Conservation (phyloP, 2,888 invertebrate genomes). For the Conchocele bisecta region DNA sequence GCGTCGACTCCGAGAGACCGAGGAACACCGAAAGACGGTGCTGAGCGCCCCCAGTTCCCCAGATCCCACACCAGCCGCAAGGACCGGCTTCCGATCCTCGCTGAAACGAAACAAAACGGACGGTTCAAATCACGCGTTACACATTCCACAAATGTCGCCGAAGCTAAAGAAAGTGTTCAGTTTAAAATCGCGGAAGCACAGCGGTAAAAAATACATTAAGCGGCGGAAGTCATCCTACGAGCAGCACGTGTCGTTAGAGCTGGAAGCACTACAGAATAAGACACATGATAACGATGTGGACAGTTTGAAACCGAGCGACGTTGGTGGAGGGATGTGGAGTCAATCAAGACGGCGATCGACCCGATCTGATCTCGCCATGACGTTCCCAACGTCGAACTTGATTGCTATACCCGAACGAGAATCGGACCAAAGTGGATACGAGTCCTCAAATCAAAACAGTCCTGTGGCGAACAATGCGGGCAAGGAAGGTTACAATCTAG, state of each 20-base stretch:
- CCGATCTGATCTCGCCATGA: too few species aligned
- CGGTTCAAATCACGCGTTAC: background rate
- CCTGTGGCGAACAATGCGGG: too few species aligned
- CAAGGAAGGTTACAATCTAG: constrained; percentile 19
- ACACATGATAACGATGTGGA: background rate
- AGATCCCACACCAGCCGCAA: constrained; percentile 5
- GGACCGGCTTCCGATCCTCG: background rate
- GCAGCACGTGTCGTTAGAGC: background rate
- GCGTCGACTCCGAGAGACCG: constrained; percentile 71
- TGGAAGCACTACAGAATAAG: background rate
- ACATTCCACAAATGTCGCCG: constrained; percentile 46
- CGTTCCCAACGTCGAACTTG: too few species aligned
- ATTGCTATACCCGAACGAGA: too few species aligned
- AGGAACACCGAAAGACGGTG: constrained; percentile 70
- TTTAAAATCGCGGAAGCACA: constrained; percentile 5
- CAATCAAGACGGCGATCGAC: too few species aligned
- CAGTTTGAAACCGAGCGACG: too few species aligned
- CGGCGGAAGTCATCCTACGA: background rate
- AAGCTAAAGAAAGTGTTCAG: constrained; percentile 43
- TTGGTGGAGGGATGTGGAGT: too few species aligned
- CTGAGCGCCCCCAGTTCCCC: constrained; percentile 53
- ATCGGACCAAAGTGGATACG: too few species aligned
- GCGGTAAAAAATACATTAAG: background rate
- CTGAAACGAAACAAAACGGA: constrained; percentile 22
- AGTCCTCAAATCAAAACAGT: too few species aligned